phyloP scores from a whole-genome alignment of 2,113 vertebrate genomes.

The Pangasianodon gigas region DNA sequence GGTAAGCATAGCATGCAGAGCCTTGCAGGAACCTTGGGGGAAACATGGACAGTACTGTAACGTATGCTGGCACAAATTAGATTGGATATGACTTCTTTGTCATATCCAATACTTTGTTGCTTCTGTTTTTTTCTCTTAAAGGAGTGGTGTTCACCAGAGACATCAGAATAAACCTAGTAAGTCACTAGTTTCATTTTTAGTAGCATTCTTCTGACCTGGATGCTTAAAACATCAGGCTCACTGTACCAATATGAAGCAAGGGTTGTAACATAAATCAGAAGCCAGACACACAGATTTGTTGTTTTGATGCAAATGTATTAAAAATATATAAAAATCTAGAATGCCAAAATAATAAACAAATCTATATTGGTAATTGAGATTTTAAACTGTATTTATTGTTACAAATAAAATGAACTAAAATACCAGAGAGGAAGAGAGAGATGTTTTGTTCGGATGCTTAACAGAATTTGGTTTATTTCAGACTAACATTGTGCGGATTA shows the following conservation, averaged over 20 bases:
- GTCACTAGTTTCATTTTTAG: slow-evolving; percentile 26
- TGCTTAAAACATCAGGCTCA: not conserved
- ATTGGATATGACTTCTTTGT: no score
- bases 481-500: slow-evolving; percentile 65
- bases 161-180: slow-evolving; percentile 75
- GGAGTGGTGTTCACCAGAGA: slow-evolving; percentile 75
- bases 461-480: slow-evolving; percentile 58
- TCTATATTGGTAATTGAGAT: not conserved
- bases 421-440: not conserved
- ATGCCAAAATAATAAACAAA: not conserved
- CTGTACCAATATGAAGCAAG: not conserved
- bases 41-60: not conserved
- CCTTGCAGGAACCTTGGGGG: not conserved
- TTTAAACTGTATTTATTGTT: not conserved
- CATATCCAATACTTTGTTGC: not conserved
- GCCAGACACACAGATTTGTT: not conserved
- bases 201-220: not conserved
- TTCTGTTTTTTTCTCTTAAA: slow-evolving; percentile 48
- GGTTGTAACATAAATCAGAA: not conserved
- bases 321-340: not conserved
- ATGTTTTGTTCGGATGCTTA: not conserved
- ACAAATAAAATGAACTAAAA: not conserved
- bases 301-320: not conserved
- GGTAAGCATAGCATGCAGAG: not conserved
- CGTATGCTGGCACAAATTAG: not conserved